phyloP scores from a whole-genome alignment of 2,888 invertebrate genomes.

The Macrosiphum euphorbiae region DNA sequence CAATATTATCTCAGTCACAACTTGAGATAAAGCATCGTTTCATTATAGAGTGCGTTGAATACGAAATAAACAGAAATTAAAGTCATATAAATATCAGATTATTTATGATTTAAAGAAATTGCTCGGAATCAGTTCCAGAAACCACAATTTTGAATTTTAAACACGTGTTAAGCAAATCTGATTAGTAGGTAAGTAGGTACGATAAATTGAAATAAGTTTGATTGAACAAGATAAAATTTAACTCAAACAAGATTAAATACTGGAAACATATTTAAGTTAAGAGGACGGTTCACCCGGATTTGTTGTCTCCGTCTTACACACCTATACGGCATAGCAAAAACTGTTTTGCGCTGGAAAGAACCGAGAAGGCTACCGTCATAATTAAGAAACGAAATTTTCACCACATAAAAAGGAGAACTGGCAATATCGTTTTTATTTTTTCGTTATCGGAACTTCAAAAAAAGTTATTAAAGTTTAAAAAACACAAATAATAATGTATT shows the following conservation, averaged over 20 bases:
- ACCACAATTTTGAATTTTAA: slow-evolving; percentile 1
- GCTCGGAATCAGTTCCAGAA: neutral
- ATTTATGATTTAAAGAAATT: slow-evolving; percentile 12
- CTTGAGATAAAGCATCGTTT: slow-evolving; percentile 19
- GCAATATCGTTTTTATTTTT: too few species aligned
- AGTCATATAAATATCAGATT: slow-evolving; percentile 7
- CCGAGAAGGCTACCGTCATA: too few species aligned
- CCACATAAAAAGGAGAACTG: too few species aligned
- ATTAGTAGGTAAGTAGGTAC: neutral
- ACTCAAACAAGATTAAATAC: neutral
- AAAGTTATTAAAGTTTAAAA: too few species aligned
- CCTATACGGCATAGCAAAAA: too few species aligned
- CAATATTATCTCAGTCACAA: slow-evolving; percentile 40
- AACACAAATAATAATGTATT: too few species aligned
- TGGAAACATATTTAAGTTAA: neutral
- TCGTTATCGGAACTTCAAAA: too few species aligned
- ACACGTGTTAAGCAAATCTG: neutral
- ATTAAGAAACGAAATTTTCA: too few species aligned
- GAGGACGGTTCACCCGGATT: too few species aligned
- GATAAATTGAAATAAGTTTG: neutral
- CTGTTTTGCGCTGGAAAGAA: too few species aligned
- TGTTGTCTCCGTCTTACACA: too few species aligned
- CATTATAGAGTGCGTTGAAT: neutral
- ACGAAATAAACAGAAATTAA: slow-evolving; percentile 27
- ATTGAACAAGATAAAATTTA: neutral